Conservation (phyloP, 1,140 invertebrate genomes). For the Microplitis mediator region DNA sequence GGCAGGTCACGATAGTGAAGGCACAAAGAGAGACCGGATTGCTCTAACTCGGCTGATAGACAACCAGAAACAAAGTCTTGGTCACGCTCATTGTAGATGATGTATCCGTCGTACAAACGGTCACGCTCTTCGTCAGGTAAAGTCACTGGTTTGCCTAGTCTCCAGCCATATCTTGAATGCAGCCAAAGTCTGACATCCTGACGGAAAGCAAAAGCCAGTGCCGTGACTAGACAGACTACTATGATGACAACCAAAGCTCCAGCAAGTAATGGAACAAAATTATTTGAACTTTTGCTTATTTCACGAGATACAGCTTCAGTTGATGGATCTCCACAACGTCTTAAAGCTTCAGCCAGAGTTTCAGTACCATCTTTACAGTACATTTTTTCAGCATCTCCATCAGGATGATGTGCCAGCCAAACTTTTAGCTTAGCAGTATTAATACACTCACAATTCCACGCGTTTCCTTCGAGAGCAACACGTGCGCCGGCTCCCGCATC, state of each 20-base stretch:
- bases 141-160: conserved; percentile 70
- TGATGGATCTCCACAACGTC: conserved; percentile 67
- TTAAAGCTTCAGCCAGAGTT: conserved; percentile 66
- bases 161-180: conserved; percentile 74
- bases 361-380: conserved; percentile 68
- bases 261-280: conserved; percentile 75
- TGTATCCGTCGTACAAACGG: conserved; percentile 84
- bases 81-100: conserved; percentile 86
- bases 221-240: conserved; percentile 71
- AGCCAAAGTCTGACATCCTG: conserved; percentile 77
- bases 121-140: conserved; percentile 70
- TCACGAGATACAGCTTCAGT: conserved; percentile 52
- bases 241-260: conserved; percentile 76
- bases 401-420: conserved; percentile 73
- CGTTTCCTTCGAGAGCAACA: conserved; percentile 80
- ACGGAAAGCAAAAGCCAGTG: conserved; percentile 76
- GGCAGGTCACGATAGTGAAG: conserved; percentile 78
- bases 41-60: conserved; percentile 80
- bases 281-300: conserved; percentile 62
- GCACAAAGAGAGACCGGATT: conserved; percentile 73
- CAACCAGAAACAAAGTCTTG: conserved; percentile 79
- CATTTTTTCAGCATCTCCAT: conserved; percentile 71
- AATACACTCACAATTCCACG: conserved; percentile 89
- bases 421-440: conserved; percentile 77
- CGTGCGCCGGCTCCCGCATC: conserved; percentile 72